Conservation (phyloP, 2,113 vertebrate species). For the Verasper variegatus region DNA sequence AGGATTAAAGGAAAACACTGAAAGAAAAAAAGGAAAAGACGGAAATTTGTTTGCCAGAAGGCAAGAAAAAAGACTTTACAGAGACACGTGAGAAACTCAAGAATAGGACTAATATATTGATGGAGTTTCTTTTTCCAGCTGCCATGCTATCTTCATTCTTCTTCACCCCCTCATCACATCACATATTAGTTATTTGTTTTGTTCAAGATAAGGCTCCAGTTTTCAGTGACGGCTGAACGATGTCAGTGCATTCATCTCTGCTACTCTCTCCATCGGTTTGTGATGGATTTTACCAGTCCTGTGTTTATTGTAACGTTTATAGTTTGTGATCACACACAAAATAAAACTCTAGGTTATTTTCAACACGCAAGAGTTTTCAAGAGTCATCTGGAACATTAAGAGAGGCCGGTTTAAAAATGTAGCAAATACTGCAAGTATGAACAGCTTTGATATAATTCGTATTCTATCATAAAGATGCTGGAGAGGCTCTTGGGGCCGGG, state of each 20-base stretch:
- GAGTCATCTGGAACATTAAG: conserved; percentile 14
- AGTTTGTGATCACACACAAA: conserved; percentile 34
- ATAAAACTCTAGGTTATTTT: conserved; percentile 23
- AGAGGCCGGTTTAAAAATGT: conserved; percentile 32
- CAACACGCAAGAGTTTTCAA: neutral
- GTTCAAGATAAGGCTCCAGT: conserved; percentile 14
- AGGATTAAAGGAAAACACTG: conserved; percentile 69
- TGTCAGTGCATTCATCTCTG: conserved; percentile 68
- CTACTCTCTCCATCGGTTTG: conserved; percentile 23
- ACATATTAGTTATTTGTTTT: conserved; percentile 41
- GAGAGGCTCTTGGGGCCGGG: neutral
- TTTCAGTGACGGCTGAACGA: conserved; percentile 24
- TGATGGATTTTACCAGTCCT: conserved; percentile 49
- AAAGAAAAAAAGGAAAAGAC: conserved; percentile 27
- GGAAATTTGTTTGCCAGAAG: conserved; percentile 15
- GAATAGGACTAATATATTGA: conserved; percentile 55
- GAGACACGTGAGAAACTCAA: conserved; percentile 58
- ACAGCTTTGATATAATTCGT: conserved; percentile 15
- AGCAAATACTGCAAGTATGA: conserved; percentile 26
- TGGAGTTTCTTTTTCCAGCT: conserved; percentile 53
- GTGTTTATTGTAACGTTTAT: conserved; percentile 45
- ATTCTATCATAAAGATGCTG: conserved; percentile 7
- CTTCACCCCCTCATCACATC: conserved; percentile 14
- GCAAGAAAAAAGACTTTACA: conserved; percentile 45
- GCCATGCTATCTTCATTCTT: conserved; percentile 48